These are phyloP conservation scores for Gallirallus australis DNA, from an alignment of 2,797 vertebrate species.

Conservation along the genomic window DNA sequence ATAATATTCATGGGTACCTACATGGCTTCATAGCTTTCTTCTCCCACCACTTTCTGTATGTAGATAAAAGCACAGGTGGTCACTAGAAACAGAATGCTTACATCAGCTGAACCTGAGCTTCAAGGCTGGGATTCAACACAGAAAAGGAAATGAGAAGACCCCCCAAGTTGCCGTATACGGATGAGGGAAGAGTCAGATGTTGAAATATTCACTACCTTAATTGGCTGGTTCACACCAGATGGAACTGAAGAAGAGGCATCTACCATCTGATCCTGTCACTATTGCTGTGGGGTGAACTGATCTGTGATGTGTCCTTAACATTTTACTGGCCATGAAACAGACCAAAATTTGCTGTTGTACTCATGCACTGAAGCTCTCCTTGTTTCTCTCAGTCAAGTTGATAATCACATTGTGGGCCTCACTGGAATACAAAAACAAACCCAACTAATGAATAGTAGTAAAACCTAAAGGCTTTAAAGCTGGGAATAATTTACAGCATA, in stretches of 20 bases:
- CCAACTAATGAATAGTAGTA: neutral
- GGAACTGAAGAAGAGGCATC: neutral
- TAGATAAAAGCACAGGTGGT: neutral
- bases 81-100: neutral
- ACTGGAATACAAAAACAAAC: neutral
- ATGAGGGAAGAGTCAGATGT: neutral
- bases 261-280: neutral
- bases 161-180: neutral
- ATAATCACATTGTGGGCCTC: neutral
- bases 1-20: neutral
- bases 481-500: neutral
- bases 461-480: neutral
- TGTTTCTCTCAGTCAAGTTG: neutral
- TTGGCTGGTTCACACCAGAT: neutral
- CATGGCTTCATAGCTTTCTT: neutral
- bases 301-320: neutral
- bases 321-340: neutral
- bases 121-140: neutral
- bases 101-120: neutral
- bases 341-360: neutral
- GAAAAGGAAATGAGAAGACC: neutral
- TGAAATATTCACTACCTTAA: neutral
- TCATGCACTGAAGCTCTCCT: neutral
- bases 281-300: neutral
- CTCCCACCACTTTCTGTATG: neutral